Conservation (phyloP, 2,888 invertebrate genomes). For the Muscina levida region DNA sequence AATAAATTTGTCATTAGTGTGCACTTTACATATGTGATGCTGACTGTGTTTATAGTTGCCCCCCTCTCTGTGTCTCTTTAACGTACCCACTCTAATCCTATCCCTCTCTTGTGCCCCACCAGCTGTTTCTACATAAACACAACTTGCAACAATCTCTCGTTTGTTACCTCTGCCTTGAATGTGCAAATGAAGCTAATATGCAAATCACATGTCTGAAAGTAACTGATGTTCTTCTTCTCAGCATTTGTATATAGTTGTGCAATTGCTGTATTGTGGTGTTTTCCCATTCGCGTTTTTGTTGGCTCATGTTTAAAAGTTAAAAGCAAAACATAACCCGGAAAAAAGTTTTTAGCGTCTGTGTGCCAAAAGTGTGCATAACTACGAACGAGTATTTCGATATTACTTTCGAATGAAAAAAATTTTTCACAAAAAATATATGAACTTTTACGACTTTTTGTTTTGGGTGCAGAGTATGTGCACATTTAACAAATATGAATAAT, state of each 20-base stretch:
- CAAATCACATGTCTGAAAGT: conserved; percentile 37
- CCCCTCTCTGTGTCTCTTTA: no score
- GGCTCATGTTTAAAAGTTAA: conserved; percentile 15
- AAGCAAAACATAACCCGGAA: conserved; percentile 3
- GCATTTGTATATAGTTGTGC: not conserved
- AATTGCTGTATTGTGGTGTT: not conserved
- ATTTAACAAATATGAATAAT: conserved; percentile 25
- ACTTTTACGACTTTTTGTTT: conserved; percentile 22
- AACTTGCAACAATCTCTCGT: no score
- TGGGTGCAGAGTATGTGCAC: not conserved
- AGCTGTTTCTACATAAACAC: no score
- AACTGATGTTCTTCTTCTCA: conserved; percentile 31
- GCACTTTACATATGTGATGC: conserved; percentile 2
- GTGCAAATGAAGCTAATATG: conserved; percentile 31
- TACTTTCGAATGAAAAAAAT: conserved; percentile 33
- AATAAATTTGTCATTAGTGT: conserved; percentile 43
- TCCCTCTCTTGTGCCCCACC: no score
- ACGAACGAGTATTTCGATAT: conserved; percentile 2
- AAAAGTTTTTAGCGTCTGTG: not conserved
- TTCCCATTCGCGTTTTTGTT: not conserved
- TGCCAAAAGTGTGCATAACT: conserved; percentile 12
- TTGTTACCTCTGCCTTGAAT: no score
- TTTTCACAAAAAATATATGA: conserved; percentile 10
- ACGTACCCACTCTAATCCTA: no score
- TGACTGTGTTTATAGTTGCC: no score